Conservation (phyloP, 37 sponge, comb jelly and placozoan genomes). For the Agelas oroides region DNA sequence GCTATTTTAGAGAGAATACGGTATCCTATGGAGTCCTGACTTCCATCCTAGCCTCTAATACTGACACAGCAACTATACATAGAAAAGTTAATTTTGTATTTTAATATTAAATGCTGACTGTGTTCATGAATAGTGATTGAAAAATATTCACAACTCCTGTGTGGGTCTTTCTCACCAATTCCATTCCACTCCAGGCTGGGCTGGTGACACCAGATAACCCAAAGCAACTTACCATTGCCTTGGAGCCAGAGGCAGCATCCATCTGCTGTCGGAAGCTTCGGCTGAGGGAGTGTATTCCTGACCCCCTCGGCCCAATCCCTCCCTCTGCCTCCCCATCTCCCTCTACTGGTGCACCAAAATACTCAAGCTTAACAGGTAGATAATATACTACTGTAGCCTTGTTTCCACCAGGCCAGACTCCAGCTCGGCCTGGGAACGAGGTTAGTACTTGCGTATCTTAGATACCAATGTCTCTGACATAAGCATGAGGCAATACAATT, state of each 20-base stretch:
- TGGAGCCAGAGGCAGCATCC: conserved; percentile 86
- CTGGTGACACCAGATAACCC: conserved; percentile 46
- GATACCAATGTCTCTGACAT: too few relatives aligned
- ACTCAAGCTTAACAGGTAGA: neutral
- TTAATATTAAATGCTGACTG: neutral
- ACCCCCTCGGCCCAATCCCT: conserved; percentile 24
- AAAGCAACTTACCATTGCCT: conserved; percentile 68
- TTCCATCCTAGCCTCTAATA: too few relatives aligned
- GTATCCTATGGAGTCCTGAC: too few relatives aligned
- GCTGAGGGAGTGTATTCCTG: conserved; percentile 40
- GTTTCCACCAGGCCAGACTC: too few relatives aligned
- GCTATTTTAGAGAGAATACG: too few relatives aligned
- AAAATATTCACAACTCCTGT: neutral
- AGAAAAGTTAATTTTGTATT: too few relatives aligned
- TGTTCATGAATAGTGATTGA: neutral
- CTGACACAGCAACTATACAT: too few relatives aligned
- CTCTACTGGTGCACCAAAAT: conserved; percentile 50
- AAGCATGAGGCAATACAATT: too few relatives aligned
- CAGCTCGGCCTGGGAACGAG: too few relatives aligned
- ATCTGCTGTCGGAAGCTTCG: conserved; percentile 68
- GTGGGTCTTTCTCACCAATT: too few relatives aligned
- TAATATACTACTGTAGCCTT: neutral
- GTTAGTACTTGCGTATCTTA: too few relatives aligned
- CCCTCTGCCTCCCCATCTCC: conserved; percentile 48
- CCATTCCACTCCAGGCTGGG: conserved; percentile 65